Conservation (phyloP, 2,888 invertebrate genomes). For the Bhutanitis thaidina region DNA sequence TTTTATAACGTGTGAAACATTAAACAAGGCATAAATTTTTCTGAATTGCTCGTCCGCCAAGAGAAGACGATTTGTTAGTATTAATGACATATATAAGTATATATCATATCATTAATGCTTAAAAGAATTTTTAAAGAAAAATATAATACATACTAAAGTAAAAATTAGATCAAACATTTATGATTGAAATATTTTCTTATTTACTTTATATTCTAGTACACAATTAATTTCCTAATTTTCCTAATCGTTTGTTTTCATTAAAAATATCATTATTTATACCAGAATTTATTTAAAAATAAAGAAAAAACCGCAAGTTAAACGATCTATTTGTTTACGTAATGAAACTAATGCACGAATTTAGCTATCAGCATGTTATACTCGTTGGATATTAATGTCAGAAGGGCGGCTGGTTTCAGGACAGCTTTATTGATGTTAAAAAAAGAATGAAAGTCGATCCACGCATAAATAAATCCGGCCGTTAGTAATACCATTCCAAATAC, state of each 20-base stretch:
- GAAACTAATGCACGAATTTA: slow-evolving; percentile 3
- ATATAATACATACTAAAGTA: no score
- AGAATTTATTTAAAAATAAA: not conserved
- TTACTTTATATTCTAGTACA: no score
- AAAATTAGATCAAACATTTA: no score
- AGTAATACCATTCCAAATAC: not conserved
- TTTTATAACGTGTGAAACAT: slow-evolving; percentile 6
- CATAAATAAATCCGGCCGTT: not conserved
- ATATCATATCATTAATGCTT: no score
- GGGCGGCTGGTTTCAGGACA: not conserved
- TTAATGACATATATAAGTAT: no score
- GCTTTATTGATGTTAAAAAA: slow-evolving; percentile 4
- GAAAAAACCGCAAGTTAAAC: not conserved
- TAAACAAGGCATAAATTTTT: slow-evolving; percentile 5
- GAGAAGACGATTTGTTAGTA: not conserved
- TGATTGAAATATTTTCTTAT: no score
- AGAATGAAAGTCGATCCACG: not conserved
- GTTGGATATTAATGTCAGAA: slow-evolving; percentile 7
- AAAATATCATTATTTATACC: no score
- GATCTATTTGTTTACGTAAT: not conserved
- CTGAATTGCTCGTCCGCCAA: not conserved
- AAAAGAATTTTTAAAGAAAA: no score
- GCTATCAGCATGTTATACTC: not conserved
- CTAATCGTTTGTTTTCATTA: no score
- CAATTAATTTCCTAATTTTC: no score